phyloP scores from a whole-genome alignment of 2,113 vertebrate species.

The Rynchops niger region DNA sequence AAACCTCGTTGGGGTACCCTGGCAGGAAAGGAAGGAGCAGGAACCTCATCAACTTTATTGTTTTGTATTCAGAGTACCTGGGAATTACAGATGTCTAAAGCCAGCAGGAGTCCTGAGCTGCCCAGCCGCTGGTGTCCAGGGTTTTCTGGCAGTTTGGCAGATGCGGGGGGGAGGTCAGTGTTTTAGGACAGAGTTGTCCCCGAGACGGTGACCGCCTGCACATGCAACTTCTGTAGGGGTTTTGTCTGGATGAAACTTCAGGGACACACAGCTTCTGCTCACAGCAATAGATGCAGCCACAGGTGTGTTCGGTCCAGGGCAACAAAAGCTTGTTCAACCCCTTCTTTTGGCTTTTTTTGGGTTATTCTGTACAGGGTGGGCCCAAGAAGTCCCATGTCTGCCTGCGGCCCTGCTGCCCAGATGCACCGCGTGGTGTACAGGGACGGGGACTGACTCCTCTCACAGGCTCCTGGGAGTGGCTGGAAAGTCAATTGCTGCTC shows the following conservation, averaged over 20 bases:
- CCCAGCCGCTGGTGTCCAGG: not conserved
- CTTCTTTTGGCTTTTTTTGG: not conserved
- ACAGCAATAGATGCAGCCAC: not conserved
- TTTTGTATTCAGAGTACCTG: not conserved
- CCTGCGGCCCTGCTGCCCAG: accelerated
- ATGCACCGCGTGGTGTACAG: accelerated
- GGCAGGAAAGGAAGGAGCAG: not conserved
- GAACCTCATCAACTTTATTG: not conserved
- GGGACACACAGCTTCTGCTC: not conserved
- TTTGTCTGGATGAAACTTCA: not conserved
- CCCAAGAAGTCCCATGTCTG: not conserved
- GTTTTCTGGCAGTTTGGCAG: not conserved
- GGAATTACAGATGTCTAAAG: not conserved
- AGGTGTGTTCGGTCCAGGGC: too few relatives aligned
- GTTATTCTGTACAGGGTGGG: not conserved
- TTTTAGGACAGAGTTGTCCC: not conserved
- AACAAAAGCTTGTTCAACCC: not conserved
- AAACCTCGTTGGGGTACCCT: not conserved
- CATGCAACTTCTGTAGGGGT: accelerated
- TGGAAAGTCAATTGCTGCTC: not conserved
- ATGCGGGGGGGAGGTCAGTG: not conserved
- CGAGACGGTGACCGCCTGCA: not conserved
- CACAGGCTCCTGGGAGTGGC: not conserved
- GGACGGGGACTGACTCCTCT: not conserved
- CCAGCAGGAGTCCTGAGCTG: not conserved